A percentile compares a stretch with the other conserved stretches of the same genome.
phyloP scores from a whole-genome alignment of 2,888 invertebrate genomes.

The Lingula anatina region DNA sequence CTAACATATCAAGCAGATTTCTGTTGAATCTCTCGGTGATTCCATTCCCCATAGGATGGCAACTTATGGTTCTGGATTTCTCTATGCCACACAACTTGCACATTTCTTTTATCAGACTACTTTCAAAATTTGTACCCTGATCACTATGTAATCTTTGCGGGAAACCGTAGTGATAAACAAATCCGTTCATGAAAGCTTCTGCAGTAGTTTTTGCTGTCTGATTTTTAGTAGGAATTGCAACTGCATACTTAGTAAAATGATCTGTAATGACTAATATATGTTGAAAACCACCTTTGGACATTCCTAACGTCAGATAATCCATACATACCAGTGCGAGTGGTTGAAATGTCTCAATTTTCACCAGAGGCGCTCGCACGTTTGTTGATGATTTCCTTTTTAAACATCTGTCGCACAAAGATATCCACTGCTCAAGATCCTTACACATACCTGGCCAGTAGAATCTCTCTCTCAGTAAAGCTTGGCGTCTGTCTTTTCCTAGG shows the following conservation, averaged over 20 bases:
- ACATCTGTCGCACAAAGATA: not conserved
- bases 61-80: slow-evolving; percentile 9
- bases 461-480: not conserved
- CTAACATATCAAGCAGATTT: slow-evolving; percentile 5
- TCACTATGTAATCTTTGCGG: slow-evolving; percentile 8
- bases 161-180: slow-evolving; percentile 7
- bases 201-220: slow-evolving; percentile 9
- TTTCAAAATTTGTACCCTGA: slow-evolving; percentile 11
- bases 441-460: not conserved
- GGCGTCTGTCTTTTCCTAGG: not conserved
- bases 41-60: slow-evolving; percentile 8
- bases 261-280: slow-evolving; percentile 5
- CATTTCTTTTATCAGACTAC: slow-evolving; percentile 3
- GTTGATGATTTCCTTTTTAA: not conserved
- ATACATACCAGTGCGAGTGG: slow-evolving; percentile 5
- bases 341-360: too few relatives aligned
- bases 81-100: slow-evolving; percentile 5
- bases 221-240: slow-evolving; percentile 5
- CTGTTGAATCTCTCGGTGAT: slow-evolving; percentile 3
- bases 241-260: slow-evolving; percentile 4
- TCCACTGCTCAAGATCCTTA: not conserved
- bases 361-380: not conserved
- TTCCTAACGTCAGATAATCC: slow-evolving; percentile 8
- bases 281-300: slow-evolving; percentile 1
- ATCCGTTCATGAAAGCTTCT: slow-evolving; percentile 3